phyloP scores from a whole-genome alignment of 2,888 invertebrate species.

The Lagria hirta region DNA sequence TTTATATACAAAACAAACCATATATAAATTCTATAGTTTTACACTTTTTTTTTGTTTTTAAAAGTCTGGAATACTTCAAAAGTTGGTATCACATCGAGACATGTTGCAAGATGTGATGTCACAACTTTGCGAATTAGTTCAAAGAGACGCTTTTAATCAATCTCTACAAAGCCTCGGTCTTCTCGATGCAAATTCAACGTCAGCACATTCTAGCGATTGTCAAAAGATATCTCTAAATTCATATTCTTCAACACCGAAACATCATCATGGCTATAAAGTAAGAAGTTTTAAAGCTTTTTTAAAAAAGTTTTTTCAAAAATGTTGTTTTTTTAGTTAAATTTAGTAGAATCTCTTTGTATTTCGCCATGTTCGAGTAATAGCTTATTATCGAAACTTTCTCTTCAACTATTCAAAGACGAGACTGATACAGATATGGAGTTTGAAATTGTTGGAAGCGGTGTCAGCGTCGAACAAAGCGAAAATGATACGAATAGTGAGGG shows the following conservation, averaged over 20 bases:
- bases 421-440: slow-evolving; percentile 67
- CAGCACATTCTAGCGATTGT: slow-evolving; percentile 28
- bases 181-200: slow-evolving; percentile 47
- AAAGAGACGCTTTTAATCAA: slow-evolving; percentile 63
- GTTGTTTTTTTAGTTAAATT: slow-evolving; percentile 56
- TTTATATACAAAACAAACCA: too few species aligned
- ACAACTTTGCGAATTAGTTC: slow-evolving; percentile 62
- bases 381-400: slow-evolving; percentile 60
- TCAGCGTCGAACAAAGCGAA: slow-evolving; percentile 25
- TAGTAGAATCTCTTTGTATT: slow-evolving; percentile 64
- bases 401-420: slow-evolving; percentile 59
- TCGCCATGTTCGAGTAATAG: slow-evolving; percentile 61
- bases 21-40: too few species aligned
- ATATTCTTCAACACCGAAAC: slow-evolving; percentile 38
- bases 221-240: slow-evolving; percentile 31
- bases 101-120: slow-evolving; percentile 56
- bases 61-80: slow-evolving; percentile 59
- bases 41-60: slow-evolving; percentile 26
- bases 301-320: slow-evolving; percentile 1
- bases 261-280: slow-evolving; percentile 40
- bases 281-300: slow-evolving; percentile 5
- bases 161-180: slow-evolving; percentile 61
- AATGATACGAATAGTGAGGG: slow-evolving; percentile 24
- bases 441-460: slow-evolving; percentile 54
- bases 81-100: slow-evolving; percentile 56